Evolutionary conservation across 1,140 invertebrate genomes (phyloP), one percentile per base, ranked within the genome.

Genomic region (Ostrea edulis): DNA sequence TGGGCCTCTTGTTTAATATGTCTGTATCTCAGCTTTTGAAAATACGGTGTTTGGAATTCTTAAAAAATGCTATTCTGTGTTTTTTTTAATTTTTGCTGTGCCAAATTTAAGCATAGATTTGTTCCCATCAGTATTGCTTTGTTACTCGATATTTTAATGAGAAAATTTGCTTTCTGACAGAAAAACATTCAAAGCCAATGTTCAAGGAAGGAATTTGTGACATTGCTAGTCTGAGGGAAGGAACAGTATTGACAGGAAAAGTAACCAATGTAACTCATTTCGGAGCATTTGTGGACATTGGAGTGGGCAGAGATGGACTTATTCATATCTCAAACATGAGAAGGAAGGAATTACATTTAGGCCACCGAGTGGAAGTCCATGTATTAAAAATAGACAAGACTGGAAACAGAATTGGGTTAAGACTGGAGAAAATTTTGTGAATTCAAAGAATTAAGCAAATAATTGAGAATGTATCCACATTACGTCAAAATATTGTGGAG

Each of bases 261-360:
- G 93, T 95, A 12, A 93, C 87, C 1, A 99, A 99, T 94, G 96
- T 98, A 0, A 98, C 97, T 0, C 96, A 97, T 90, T 99, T 99
- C 94, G 98, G 98, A 20, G 96, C 97, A 65, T 99, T 99, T 95
- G 97, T 98, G 7, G 98, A 99, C 93, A 96, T 98, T 89, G 98
- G 98, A 0, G 96, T 98, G 0, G 97, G 96, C 5, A 96, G 93
- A 68, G 96, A 97, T 94, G 98, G 97, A 0, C 95, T 99, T 25
- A 96, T 98, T 71, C 97, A 97, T 89, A 95, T 44, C 62, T 93
- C 90, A 82, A 89, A 92, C 52, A 94, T 94, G 91, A 90, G 71
- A 51, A 85, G 96, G n/a, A 92, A 95, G 17, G 95, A 92, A 0
- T 93, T 98, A 0, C 96, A 96, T 90, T 93, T 98, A 52, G 97